Evolutionary conservation across 92 coral and sea anemone species (phyloP), one percentile per base, ranked within the genome.

Genomic region (Phenganax marumi): DNA sequence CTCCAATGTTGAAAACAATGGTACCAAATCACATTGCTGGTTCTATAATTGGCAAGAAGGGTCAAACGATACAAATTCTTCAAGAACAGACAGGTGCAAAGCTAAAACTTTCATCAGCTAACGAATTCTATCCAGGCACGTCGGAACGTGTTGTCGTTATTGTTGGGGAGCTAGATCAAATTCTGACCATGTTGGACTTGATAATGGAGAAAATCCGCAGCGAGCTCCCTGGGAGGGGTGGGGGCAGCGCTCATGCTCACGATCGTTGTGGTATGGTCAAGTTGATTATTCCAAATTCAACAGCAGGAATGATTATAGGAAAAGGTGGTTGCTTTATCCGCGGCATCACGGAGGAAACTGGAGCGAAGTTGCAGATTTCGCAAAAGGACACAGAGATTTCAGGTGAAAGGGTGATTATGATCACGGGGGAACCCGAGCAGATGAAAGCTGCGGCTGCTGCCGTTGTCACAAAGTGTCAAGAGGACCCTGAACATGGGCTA

Each of bases 11-110:
- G 68, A 96, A 96, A 89, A 87, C 93, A 55, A 85, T 96, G 61
- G 93, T 96, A n/a, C 99, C 99, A 12, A 96, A 92, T 84, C 91
- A 96, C 91, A 97, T 97, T 6, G 99, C 99, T 10, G 99, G 99
- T 24, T 96, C 99, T 22, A 96, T 96, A 63, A 96, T 96, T 77
- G 99, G 99, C 57, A 96, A 96, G 87, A 97, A 94, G 62, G 99
- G 99, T 24, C 95, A 91, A 63, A 96, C 93, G 69, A 96, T 96
- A 53, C 97, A 97, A 7, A 88, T 90, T 79, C 93, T 96, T 26
- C 99, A 96, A 70, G 97, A 96, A 87, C 81, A 86, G 19, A 96
- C 99, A 17, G 99, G 99, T 66, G 99, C 99, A 52, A 82, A 94
- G 39, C 93, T 96, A 86, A 96, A 96, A 76, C 88, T 96, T 46